These are phyloP conservation scores for Pseudobourletiella spinata DNA, from an alignment of 1,140 invertebrate genomes.

Conservation along the genomic window DNA sequence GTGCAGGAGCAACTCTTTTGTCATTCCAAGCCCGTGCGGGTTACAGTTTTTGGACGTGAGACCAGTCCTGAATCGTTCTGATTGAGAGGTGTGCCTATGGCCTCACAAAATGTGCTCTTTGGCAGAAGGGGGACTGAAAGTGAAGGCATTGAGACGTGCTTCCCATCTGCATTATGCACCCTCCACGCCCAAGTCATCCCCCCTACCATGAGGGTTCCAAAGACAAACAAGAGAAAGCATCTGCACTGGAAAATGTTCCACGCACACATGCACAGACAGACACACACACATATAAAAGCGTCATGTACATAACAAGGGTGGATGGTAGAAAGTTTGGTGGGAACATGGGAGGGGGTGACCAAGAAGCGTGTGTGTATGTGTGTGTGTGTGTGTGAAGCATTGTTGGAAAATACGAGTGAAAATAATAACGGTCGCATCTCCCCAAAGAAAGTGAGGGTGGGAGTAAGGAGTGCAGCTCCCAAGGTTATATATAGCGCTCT, in stretches of 20 bases:
- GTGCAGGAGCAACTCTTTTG: background rate
- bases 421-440: no score
- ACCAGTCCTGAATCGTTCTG: background rate
- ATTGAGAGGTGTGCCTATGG: no score
- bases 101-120: background rate
- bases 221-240: no score
- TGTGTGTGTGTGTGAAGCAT: conserved; percentile 1
- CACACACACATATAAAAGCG: background rate
- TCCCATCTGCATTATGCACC: background rate
- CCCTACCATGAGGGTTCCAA: background rate
- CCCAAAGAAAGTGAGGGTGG: conserved; percentile 7
- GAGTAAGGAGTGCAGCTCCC: conserved; percentile 13
- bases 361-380: background rate
- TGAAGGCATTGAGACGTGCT: background rate
- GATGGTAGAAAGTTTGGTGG: background rate
- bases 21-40: background rate
- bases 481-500: no score
- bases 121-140: background rate
- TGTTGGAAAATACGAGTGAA: conserved; percentile 7
- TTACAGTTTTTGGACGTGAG: background rate
- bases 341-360: background rate
- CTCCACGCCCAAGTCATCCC: background rate
- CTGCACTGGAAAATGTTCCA: background rate
- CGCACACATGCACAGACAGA: background rate
- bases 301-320: no score